A percentile compares a stretch with the other conserved stretches of the same genome.
Evolutionary conservation across 1,140 invertebrate genomes (phyloP).

Genomic region (Sitodiplosis mosellana): DNA sequence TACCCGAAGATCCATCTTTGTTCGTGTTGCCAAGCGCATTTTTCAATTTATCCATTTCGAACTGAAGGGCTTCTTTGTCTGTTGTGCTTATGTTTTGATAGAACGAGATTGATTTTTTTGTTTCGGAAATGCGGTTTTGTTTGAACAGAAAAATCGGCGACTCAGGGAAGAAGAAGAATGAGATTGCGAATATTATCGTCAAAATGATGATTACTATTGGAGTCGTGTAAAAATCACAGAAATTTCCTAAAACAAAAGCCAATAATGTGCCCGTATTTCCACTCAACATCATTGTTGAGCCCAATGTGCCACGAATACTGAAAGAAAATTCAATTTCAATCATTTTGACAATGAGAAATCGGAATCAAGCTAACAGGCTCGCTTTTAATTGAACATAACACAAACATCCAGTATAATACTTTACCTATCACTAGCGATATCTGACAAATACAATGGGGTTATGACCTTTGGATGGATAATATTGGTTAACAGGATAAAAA

Average conservation of each 20-base stretch:
- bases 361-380: too few species aligned
- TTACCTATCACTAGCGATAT: constrained; percentile 13
- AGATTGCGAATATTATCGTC: constrained; percentile 18
- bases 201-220: constrained; percentile 14
- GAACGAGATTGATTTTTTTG: constrained; percentile 15
- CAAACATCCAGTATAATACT: too few species aligned
- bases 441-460: constrained; percentile 27
- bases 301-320: constrained; percentile 17
- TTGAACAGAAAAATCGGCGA: constrained; percentile 30
- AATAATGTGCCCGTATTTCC: constrained; percentile 17
- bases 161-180: constrained; percentile 31
- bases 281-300: constrained; percentile 13
- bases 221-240: constrained; percentile 15
- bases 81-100: constrained; percentile 14
- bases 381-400: too few species aligned
- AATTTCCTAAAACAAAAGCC: constrained; percentile 15
- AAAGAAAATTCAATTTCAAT: too few species aligned
- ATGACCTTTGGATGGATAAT: too few species aligned
- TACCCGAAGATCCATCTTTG: too few species aligned
- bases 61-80: constrained; percentile 14
- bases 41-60: background rate
- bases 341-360: too few species aligned
- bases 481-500: too few species aligned
- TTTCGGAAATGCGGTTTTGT: constrained; percentile 21
- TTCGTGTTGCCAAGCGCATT: background rate